Percentiles rank a stretch among this genome's conserved stretches.
Conservation (phyloP, 2,888 invertebrate genomes). For the Lasioglossum vierecki region DNA sequence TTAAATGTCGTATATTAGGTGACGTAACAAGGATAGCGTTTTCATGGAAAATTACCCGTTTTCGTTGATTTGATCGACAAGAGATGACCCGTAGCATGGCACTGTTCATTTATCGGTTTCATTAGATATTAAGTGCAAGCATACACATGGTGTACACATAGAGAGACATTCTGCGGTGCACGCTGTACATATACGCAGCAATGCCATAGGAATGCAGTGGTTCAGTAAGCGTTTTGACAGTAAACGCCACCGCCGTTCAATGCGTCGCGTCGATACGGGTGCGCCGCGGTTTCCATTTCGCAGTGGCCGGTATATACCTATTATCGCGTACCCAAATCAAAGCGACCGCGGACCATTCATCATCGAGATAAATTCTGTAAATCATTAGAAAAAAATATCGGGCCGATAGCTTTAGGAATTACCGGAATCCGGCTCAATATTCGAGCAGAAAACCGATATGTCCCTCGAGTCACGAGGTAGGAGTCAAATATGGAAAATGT, state of each 20-base stretch:
- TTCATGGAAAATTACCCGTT: neutral
- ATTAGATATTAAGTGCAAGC: constrained; percentile 21
- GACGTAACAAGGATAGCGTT: neutral
- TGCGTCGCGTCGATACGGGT: constrained; percentile 32
- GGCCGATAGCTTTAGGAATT: neutral
- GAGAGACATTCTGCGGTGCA: constrained; percentile 30
- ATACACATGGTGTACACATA: neutral
- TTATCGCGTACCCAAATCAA: constrained; percentile 39
- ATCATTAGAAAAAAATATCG: constrained; percentile 23
- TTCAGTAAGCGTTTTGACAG: constrained; percentile 38
- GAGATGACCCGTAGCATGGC: constrained; percentile 10
- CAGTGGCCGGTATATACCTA: constrained; percentile 15
- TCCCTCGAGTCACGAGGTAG: neutral
- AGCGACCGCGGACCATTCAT: constrained; percentile 39
- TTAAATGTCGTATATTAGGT: neutral
- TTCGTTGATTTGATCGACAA: neutral
- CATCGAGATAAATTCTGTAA: constrained; percentile 31
- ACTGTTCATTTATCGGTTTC: constrained; percentile 37
- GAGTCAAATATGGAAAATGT: neutral
- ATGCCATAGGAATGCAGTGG: constrained; percentile 46
- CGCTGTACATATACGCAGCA: constrained; percentile 2
- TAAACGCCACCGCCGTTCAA: constrained; percentile 32
- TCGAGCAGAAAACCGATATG: neutral
- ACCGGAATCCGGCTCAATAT: neutral
- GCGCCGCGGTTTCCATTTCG: constrained; percentile 48